Conservation (phyloP, 2,888 invertebrate species). For the Amaurobius ferox region DNA sequence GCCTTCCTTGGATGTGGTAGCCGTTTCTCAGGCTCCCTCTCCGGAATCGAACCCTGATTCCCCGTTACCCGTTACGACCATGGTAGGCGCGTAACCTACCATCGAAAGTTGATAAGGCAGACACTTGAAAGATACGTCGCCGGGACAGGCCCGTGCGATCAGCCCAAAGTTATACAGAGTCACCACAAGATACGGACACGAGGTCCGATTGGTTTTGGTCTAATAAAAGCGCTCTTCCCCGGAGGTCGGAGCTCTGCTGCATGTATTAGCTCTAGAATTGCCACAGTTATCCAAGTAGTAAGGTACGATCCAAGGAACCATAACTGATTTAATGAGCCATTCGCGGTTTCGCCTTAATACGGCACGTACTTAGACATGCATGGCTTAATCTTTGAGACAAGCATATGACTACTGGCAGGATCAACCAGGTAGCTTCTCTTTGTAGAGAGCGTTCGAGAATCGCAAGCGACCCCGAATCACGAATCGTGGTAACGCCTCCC, state of each 20-base stretch:
- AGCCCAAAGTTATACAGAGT: constrained; percentile 72
- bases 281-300: constrained; percentile 82
- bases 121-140: constrained; percentile 76
- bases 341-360: too few relatives aligned
- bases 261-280: constrained; percentile 85
- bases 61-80: constrained; percentile 85
- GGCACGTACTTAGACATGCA: too few relatives aligned
- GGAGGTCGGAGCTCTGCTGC: constrained; percentile 80
- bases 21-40: constrained; percentile 83
- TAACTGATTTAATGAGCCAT: too few relatives aligned
- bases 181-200: constrained; percentile 59
- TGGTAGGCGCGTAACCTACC: constrained; percentile 84
- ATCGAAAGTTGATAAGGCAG: constrained; percentile 79
- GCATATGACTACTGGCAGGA: too few relatives aligned
- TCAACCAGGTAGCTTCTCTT: too few relatives aligned
- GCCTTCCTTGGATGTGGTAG: constrained; percentile 85
- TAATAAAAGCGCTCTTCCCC: too few relatives aligned
- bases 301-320: constrained; percentile 81
- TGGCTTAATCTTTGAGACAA: too few relatives aligned
- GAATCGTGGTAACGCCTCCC: too few relatives aligned
- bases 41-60: constrained; percentile 85
- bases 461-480: too few relatives aligned
- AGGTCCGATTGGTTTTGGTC: constrained; percentile 80
- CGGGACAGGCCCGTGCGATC: constrained; percentile 70
- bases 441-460: too few relatives aligned